Base-by-base conservation (phyloP, 1,140 invertebrate species). In the Nasonia longicornis region DNA sequence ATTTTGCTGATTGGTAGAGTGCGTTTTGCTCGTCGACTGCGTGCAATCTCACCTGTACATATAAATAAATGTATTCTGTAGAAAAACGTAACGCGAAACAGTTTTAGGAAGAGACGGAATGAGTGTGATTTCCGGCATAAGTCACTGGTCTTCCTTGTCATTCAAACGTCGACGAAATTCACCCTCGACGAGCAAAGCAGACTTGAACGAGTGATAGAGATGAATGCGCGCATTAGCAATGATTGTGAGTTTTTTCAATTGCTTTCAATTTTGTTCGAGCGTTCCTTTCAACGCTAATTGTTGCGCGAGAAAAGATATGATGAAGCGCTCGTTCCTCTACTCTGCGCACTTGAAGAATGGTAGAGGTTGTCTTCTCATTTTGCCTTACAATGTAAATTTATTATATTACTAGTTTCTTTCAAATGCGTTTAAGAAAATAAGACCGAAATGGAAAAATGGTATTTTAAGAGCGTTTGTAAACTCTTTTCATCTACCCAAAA, bases 71-170 rank as follows among this genome's bases (percentile, higher is more conserved):
- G 35, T 77, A 72, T 48, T n/a, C 26, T 81, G 58, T 76, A 81
- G 48, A 81, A 81, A 76, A 58, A 75, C 63, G 63, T 73, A 79
- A 31, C 29, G 29, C 52, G 31, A 76, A 58, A 70, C 45, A 76
- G 14, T 63, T 58, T 58, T 58, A 63, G 74, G 74, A 76, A 69
- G 71, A 74, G 31, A 16, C 31, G 45, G 48, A 63, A 76, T n/a
- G 3, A 70, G 69, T 77, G 29, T 16, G 29, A 81, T 81, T 77
- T 72, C 52, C 38, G 52, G 69, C 52, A 77, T 63, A 72, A 76
- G 12, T 72, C 16, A 77, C 67, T 77, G 80, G 80, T 81, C 80
- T 81, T 81, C 80, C 80, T 81, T 26, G 42, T 76, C 38, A 76
- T 81, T 81, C 26, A 72, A 71, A 64, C 45, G 52, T 75, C n/a